Evolutionary conservation across 2,888 invertebrate species (phyloP).

Genomic region (Pherbina coryleti): DNA sequence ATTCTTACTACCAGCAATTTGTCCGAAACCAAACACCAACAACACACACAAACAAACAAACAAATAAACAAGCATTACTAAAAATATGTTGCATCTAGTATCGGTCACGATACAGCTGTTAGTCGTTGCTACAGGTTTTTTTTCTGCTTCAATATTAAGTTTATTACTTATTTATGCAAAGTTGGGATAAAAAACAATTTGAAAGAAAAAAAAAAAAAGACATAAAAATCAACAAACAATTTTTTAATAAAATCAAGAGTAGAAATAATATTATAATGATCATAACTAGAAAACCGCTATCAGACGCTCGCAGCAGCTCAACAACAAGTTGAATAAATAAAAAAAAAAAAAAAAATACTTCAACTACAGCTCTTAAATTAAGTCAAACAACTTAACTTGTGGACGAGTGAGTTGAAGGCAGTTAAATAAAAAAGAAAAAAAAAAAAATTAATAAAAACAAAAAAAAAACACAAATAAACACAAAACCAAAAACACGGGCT

Average conservation of each 20-base stretch:
- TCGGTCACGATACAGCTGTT: background rate
- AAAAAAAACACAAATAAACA: background rate
- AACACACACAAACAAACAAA: background rate
- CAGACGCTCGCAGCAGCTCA: too few relatives aligned
- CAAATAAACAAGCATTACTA: background rate
- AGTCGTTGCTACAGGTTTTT: too few relatives aligned
- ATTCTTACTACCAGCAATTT: too few relatives aligned
- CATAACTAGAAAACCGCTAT: too few relatives aligned
- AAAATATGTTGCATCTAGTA: background rate
- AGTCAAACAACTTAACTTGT: too few relatives aligned
- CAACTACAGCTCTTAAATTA: too few relatives aligned
- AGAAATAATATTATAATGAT: too few relatives aligned
- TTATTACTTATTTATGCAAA: slow-evolving; percentile 6
- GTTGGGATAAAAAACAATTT: background rate
- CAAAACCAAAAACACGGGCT: background rate
- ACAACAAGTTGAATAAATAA: background rate
- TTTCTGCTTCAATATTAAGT: background rate
- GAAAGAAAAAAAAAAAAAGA: background rate
- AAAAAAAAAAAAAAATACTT: background rate
- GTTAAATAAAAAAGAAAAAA: background rate
- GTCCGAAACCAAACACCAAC: background rate
- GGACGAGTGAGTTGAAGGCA: background rate
- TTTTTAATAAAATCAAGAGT: too few relatives aligned
- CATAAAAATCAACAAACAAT: background rate
- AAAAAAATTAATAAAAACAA: background rate